These are phyloP conservation scores for Conops quadrifasciatus DNA, from an alignment of 2,888 invertebrate genomes.

Conservation along the genomic window DNA sequence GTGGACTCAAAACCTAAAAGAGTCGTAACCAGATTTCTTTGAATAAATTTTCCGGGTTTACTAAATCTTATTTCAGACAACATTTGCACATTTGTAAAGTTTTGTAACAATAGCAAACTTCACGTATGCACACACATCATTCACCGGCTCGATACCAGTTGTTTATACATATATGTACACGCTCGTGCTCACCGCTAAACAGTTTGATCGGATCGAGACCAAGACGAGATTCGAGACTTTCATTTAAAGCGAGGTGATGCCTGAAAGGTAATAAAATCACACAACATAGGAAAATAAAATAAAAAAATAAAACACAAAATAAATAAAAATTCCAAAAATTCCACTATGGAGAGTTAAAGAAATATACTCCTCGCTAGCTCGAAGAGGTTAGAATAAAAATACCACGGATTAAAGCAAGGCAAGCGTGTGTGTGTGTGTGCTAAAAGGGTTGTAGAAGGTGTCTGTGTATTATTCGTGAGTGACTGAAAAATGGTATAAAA, in stretches of 20 bases:
- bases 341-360: neutral
- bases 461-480: neutral
- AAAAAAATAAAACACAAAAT: neutral
- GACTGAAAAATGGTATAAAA: conserved; percentile 33
- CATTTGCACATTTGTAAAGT: no score
- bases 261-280: conserved; percentile 10
- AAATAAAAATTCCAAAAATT: neutral
- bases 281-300: conserved; percentile 5
- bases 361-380: no score
- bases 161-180: neutral
- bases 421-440: neutral
- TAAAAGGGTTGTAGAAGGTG: neutral
- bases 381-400: no score
- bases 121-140: no score
- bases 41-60: no score
- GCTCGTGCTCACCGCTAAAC: neutral
- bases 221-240: conserved; percentile 15
- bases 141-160: no score
- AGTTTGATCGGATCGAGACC: conserved; percentile 14
- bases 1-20: no score
- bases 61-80: no score
- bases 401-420: neutral
- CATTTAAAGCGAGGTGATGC: conserved; percentile 8
- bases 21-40: no score
- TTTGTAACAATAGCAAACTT: no score